Conservation (phyloP, 2,797 vertebrate species). For the Dendrocincla fuliginosa region DNA sequence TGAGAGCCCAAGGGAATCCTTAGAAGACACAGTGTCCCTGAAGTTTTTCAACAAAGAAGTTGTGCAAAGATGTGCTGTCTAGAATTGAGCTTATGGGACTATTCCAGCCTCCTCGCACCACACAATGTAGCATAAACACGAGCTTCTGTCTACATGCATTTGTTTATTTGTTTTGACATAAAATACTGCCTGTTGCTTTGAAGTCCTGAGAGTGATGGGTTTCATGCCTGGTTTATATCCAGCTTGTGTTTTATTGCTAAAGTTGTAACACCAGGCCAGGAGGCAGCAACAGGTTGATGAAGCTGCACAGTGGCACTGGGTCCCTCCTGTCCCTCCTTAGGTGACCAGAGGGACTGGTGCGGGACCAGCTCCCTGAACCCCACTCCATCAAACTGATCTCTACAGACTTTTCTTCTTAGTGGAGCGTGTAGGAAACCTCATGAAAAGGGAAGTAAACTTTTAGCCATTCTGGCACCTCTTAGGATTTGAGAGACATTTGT, state of each 20-base stretch:
- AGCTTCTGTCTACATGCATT: neutral
- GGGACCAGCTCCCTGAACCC: neutral
- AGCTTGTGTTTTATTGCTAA: neutral
- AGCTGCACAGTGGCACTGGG: accelerated
- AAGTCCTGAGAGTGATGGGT: neutral
- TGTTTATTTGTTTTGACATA: conserved; percentile 37
- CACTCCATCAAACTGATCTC: neutral
- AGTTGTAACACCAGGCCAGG: neutral
- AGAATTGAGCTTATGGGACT: neutral
- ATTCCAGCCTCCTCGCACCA: accelerated
- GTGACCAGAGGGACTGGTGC: neutral
- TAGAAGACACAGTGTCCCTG: neutral
- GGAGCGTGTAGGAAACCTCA: neutral
- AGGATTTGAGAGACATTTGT: neutral
- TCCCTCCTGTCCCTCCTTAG: neutral
- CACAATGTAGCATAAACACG: neutral
- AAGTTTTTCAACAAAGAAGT: conserved; percentile 47
- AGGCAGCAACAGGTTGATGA: neutral
- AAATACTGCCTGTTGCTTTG: conserved; percentile 26
- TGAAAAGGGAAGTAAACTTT: neutral
- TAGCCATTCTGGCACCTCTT: neutral
- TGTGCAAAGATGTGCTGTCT: neutral
- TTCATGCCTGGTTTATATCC: neutral
- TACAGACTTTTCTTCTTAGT: neutral
- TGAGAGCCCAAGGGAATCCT: conserved; percentile 39